Percentiles rank a stretch among this genome's conserved stretches.
phyloP scores from a whole-genome alignment of 2,113 vertebrate genomes.

The Cathartes aura region DNA sequence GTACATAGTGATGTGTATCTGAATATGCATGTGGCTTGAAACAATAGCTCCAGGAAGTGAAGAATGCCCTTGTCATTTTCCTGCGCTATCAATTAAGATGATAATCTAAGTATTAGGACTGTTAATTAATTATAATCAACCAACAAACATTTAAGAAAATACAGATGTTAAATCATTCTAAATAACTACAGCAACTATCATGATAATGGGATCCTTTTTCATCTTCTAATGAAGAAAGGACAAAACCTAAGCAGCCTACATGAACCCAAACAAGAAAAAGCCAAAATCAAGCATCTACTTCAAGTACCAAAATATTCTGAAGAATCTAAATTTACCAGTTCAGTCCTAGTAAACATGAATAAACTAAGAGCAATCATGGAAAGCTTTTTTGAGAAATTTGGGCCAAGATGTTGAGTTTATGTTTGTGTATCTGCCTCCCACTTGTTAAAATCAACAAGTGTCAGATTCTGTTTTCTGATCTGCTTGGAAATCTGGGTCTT shows the following conservation, averaged over 20 bases:
- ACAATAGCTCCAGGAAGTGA: background rate
- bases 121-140: background rate
- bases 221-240: background rate
- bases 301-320: background rate
- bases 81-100: background rate
- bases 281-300: background rate
- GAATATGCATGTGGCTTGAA: background rate
- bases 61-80: background rate
- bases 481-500: background rate
- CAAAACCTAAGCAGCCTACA: background rate
- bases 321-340: background rate
- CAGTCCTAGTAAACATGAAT: background rate
- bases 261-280: background rate
- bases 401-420: background rate
- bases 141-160: background rate
- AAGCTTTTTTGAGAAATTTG: background rate
- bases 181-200: background rate
- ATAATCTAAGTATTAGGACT: background rate
- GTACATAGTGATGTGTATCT: background rate
- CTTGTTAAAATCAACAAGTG: background rate
- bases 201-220: background rate
- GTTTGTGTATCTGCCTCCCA: background rate
- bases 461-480: background rate
- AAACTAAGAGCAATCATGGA: background rate
- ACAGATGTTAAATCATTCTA: background rate